Base-by-base conservation (phyloP, 2,888 invertebrate genomes). In the Polymixis flavicincta region DNA sequence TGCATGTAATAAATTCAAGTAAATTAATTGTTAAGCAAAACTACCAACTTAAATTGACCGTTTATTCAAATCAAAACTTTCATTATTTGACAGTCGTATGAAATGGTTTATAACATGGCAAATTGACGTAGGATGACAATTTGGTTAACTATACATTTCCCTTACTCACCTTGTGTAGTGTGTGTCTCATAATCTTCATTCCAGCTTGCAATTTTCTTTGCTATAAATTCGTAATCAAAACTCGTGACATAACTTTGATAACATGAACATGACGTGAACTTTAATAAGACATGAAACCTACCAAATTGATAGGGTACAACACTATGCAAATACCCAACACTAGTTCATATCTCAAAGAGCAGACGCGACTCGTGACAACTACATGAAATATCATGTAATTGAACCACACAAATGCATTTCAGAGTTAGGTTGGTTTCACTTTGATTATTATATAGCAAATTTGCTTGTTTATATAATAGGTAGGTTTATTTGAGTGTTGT, bases 331-430 rank as follows among this genome's bases (percentile, higher is more conserved):
- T 65, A 74, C 57, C 59, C 66, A 71, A 60, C 59, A 80, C 68
- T 71, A 78, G 66, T 66, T 75, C 54, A 69, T 74, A 76, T 74
- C 82, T 70, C 66, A 68, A 42, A 68, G 48, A 55, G 63, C 69
- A 75, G 72, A 63, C 71, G 59, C 28, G 13, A 67, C 52, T 74
- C 57, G 60, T 61, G 72, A 67, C 74, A 80, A 73, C 76, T 70
- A 76, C 66, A 75, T 82, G 78, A 69, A 64, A 77, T 71, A 77
- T 71, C 28, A 71, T 76, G 64, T 80, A 80, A 80, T 83, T 83
- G 76, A 74, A 64, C 55, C 76, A 71, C 74, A 64, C 63, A 59
- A 77, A 73, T 80, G 76, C 74, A 76, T 86, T 82, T 80, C 71
- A 50, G 71, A 78, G 71, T 22, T 52, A 25, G 54, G 22, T 66